Percentiles rank a stretch among this genome's conserved stretches.
phyloP scores from a whole-genome alignment of 2,113 vertebrate genomes.

The Mesocricetus auratus region DNA sequence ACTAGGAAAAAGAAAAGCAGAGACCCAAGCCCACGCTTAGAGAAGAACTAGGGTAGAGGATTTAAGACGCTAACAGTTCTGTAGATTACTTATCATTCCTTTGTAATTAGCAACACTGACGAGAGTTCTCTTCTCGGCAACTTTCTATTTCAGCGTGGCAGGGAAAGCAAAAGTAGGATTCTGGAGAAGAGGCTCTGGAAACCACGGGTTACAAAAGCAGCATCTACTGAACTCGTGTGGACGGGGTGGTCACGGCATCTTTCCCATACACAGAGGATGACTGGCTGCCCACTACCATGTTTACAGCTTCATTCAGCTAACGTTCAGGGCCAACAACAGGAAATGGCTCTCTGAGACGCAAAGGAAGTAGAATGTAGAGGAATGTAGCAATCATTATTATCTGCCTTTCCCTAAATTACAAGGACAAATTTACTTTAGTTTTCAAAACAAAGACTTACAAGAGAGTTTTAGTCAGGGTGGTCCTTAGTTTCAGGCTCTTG shows the following conservation, averaged over 20 bases:
- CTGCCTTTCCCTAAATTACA: background rate
- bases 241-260: background rate
- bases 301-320: background rate
- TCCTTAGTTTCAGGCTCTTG: background rate
- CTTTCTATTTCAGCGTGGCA: background rate
- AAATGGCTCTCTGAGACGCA: conserved; percentile 39
- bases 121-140: background rate
- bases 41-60: background rate
- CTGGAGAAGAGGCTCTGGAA: background rate
- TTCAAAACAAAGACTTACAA: background rate
- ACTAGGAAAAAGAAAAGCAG: background rate
- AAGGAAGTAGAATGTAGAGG: background rate
- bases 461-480: background rate
- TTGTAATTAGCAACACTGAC: background rate
- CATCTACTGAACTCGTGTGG: background rate
- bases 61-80: background rate
- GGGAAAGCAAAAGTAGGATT: background rate
- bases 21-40: background rate
- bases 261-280: background rate
- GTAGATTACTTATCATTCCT: background rate
- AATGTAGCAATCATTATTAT: background rate
- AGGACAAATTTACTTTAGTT: background rate
- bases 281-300: background rate
- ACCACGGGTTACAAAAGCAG: background rate
- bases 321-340: background rate